Conservation (phyloP, 2,113 vertebrate genomes). For the Bothrops jararaca region DNA sequence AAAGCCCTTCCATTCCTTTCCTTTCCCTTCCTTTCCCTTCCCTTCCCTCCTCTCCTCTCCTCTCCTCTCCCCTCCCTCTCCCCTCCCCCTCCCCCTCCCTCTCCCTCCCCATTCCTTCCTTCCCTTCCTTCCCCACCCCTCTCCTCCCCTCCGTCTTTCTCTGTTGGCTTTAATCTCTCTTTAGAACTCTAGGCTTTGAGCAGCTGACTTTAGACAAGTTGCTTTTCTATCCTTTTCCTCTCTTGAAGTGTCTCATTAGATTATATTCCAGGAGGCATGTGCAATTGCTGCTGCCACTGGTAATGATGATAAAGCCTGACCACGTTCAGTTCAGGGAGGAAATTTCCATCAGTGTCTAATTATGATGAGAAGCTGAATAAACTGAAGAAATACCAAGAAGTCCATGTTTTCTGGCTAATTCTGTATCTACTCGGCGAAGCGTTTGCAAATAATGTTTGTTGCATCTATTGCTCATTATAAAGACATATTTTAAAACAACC, state of each 20-base stretch:
- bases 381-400: not conserved
- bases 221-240: not conserved
- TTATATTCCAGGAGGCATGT: not conserved
- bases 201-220: not conserved
- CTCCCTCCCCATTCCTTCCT: not conserved
- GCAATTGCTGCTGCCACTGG: not conserved
- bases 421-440: not conserved
- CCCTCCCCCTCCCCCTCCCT: not conserved
- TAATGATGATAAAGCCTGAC: not conserved
- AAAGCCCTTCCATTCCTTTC: not conserved
- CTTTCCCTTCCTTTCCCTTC: too few relatives aligned
- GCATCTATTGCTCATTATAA: fast-evolving
- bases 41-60: not conserved
- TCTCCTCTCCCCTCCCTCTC: too few relatives aligned
- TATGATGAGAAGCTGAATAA: not conserved
- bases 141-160: not conserved
- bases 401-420: not conserved
- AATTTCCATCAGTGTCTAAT: not conserved
- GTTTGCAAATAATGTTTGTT: too few relatives aligned
- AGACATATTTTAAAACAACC: not conserved
- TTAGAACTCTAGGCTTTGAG: not conserved
- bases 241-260: not conserved
- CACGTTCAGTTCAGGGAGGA: not conserved
- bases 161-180: not conserved
- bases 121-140: not conserved